Evolutionary conservation across 2,888 invertebrate species (phyloP).

Genomic region (Carpatolechia fugitivella): DNA sequence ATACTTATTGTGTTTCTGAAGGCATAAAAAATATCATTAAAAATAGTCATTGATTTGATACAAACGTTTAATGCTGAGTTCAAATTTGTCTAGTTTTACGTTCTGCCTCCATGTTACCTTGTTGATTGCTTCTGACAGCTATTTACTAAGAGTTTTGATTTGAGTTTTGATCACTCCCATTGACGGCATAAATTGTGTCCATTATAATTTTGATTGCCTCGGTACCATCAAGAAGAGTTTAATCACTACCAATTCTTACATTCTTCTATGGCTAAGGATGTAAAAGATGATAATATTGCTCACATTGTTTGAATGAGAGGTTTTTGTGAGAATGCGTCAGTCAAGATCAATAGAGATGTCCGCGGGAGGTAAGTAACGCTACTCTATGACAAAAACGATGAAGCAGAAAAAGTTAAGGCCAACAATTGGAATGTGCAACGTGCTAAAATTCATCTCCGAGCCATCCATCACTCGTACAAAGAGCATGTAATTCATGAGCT

Average conservation of each 20-base stretch:
- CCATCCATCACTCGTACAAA: conserved; percentile 38
- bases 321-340: background rate
- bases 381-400: conserved; percentile 3
- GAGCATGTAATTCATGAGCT: conserved; percentile 21
- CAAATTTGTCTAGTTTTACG: background rate
- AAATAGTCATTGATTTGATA: background rate
- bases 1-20: background rate
- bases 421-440: conserved; percentile 40
- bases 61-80: background rate
- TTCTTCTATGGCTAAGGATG: conserved; percentile 3
- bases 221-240: conserved; percentile 1
- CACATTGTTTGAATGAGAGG: background rate
- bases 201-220: conserved; percentile 6
- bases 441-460: conserved; percentile 46
- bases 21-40: background rate
- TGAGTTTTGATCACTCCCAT: conserved; percentile 11
- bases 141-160: conserved; percentile 14
- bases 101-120: background rate
- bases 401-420: background rate
- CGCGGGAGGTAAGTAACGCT: conserved; percentile 8
- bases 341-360: background rate
- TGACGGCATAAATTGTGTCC: conserved; percentile 3
- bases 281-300: conserved; percentile 6
- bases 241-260: conserved; percentile 2
- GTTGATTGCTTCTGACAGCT: conserved; percentile 27